A percentile compares a stretch with the other conserved stretches of the same genome.
These are phyloP conservation scores for Tyrannus savana DNA, from an alignment of 2,113 vertebrate genomes.

Conservation along the genomic window DNA sequence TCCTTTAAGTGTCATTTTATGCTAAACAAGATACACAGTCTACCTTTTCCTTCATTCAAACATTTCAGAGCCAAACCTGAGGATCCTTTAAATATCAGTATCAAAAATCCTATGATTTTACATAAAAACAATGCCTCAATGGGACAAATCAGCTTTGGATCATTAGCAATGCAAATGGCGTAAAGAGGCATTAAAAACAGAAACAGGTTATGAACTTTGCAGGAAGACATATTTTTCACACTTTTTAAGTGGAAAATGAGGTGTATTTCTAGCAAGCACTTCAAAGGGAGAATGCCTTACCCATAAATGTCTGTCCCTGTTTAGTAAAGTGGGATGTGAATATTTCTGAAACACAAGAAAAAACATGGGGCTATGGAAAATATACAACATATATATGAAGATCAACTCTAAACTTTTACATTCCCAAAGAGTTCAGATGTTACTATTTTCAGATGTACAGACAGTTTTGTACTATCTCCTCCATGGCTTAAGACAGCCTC, in stretches of 20 bases:
- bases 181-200: not conserved
- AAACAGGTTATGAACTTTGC: not conserved
- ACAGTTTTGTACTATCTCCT: not conserved
- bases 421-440: not conserved
- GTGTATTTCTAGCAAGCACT: not conserved
- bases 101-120: not conserved
- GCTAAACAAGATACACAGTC: not conserved
- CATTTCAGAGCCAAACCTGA: not conserved
- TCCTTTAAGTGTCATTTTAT: not conserved
- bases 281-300: not conserved
- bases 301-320: not conserved
- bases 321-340: slow-evolving; percentile 21
- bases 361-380: slow-evolving; percentile 7
- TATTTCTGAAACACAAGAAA: not conserved
- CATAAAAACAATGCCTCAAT: not conserved
- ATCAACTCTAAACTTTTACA: not conserved
- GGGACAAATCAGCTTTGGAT: not conserved
- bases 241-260: not conserved
- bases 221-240: not conserved
- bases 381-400: not conserved
- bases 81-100: not conserved
- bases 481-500: not conserved
- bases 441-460: slow-evolving; percentile 11
- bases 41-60: not conserved
- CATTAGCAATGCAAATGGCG: not conserved